Evolutionary conservation across 2,888 invertebrate genomes (phyloP), one percentile per base, ranked within the genome.

Genomic region (Leptogaster cylindrica): DNA sequence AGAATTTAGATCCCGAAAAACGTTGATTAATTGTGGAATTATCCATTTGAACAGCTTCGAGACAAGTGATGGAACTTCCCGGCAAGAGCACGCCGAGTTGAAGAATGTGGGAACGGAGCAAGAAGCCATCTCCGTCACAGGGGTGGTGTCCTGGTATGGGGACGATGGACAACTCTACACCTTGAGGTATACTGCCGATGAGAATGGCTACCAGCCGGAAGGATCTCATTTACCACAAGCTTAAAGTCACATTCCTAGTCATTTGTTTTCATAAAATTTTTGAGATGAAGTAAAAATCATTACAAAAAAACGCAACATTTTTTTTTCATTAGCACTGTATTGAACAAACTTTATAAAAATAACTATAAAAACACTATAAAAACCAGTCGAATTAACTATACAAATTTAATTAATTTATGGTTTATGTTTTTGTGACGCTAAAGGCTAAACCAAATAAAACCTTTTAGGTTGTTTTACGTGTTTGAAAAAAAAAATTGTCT

Each of bases 61-160:
- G 74, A 85, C 88, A 3, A 88, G 88, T 73, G 87, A 88, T 72
- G 88, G 88, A 31, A 84, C 84, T 6, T 83, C 85, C 2, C 83
- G 86, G 10, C 81, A 85, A 69, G 89, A 89, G 75, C 83, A 86
- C 74, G 89, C 84, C 0, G 81, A 82, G 39, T 77, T 89, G 36
- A 79, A 82, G 70, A 88, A 89, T 77, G 83, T 84, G 1, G 87
- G 88, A 12, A 85, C 85, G 2, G 87, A 88, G 28, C 85, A 88
- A 66, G 85, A 87, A 75, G 83, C 86, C 18, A 83, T 88, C 23
- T 82, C 84, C 7, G 84, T 89, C 10, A 83, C 83, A 39, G 89
- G 89, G 44, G 83, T 84, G 12, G 85, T 85, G 76, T 83, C 85
- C 1, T 89, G 86, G 82, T 78, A 83, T 7, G 87, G 84, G 5